A percentile compares a stretch with the other conserved stretches of the same genome.
These are phyloP conservation scores for Drosophila neotestacea DNA, from an alignment of 2,888 invertebrate genomes.

Conservation along the genomic window DNA sequence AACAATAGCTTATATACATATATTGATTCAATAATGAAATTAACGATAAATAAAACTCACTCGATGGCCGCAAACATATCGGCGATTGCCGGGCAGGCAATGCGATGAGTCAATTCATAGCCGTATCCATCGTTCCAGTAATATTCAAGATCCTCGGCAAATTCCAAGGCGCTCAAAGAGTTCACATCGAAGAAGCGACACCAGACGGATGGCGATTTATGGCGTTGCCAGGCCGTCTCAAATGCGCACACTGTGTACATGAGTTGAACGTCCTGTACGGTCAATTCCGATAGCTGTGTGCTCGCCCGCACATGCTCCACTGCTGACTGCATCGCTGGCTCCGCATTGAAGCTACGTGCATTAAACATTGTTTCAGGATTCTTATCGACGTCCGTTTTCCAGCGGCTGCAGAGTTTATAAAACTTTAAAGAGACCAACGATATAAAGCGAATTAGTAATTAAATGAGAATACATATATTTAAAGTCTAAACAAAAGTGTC, in stretches of 20 bases:
- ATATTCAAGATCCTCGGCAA: conserved; percentile 91
- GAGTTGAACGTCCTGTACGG: conserved; percentile 87
- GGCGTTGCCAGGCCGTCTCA: conserved; percentile 92
- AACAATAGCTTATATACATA: too few species aligned
- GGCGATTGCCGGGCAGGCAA: conserved; percentile 91
- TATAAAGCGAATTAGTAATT: neutral
- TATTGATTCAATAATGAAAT: too few species aligned
- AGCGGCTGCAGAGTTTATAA: conserved; percentile 91
- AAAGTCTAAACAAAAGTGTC: too few species aligned
- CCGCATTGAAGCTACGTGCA: conserved; percentile 86
- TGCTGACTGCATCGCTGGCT: conserved; percentile 87
- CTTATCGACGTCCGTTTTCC: conserved; percentile 89
- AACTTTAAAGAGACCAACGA: conserved; percentile 87
- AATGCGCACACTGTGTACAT: conserved; percentile 92
- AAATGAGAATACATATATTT: too few species aligned
- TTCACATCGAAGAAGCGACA: conserved; percentile 89
- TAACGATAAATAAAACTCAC: conserved; percentile 85
- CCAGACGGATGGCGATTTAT: conserved; percentile 89
- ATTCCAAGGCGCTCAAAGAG: conserved; percentile 89
- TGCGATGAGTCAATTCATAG: conserved; percentile 89
- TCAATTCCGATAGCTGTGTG: conserved; percentile 87
- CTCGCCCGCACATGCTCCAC: conserved; percentile 86
- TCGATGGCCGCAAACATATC: conserved; percentile 90
- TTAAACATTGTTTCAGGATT: conserved; percentile 88
- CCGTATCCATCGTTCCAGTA: conserved; percentile 95